A percentile compares a stretch with the other conserved stretches of the same genome.
Evolutionary conservation across 1,140 invertebrate genomes (phyloP).

Genomic region (Hetaerina americana): DNA sequence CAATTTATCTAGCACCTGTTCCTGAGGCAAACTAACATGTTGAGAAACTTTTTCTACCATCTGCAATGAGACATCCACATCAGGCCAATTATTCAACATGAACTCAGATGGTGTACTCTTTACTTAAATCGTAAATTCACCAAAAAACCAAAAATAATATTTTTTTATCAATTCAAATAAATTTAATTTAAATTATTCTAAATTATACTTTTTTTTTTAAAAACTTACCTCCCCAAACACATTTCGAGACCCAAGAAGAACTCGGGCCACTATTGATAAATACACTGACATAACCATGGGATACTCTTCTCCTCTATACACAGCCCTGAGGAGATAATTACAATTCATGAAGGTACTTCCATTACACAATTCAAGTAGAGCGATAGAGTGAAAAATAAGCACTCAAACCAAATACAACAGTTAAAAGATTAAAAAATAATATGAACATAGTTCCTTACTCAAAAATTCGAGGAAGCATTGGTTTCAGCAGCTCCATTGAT

Average conservation of each 20-base stretch:
- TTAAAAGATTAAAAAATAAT: too few species aligned
- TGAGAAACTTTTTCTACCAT: slow-evolving; percentile 25
- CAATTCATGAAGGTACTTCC: background rate
- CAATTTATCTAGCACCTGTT: slow-evolving; percentile 48
- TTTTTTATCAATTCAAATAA: too few species aligned
- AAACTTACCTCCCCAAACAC: slow-evolving; percentile 47
- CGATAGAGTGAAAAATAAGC: too few species aligned
- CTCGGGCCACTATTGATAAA: slow-evolving; percentile 59
- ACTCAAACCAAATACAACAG: too few species aligned
- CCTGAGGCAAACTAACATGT: slow-evolving; percentile 25
- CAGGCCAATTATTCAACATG: slow-evolving; percentile 12
- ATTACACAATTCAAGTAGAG: too few species aligned
- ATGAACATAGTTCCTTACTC: slow-evolving; percentile 43
- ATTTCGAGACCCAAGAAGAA: slow-evolving; percentile 58
- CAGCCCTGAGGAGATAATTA: slow-evolving; percentile 33
- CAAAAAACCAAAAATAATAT: too few species aligned
- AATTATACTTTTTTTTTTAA: slow-evolving; percentile 8
- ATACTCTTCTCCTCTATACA: slow-evolving; percentile 50
- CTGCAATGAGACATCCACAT: slow-evolving; percentile 31
- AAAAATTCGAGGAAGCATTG: slow-evolving; percentile 49
- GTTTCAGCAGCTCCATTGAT: slow-evolving; percentile 48
- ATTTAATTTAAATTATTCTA: background rate
- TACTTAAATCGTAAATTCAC: slow-evolving; percentile 4
- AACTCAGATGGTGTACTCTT: slow-evolving; percentile 4
- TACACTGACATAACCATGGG: slow-evolving; percentile 62